Evolutionary conservation across 2,113 vertebrate genomes (phyloP), one percentile per base, ranked within the genome.

Genomic region (Zosterops japonicus): DNA sequence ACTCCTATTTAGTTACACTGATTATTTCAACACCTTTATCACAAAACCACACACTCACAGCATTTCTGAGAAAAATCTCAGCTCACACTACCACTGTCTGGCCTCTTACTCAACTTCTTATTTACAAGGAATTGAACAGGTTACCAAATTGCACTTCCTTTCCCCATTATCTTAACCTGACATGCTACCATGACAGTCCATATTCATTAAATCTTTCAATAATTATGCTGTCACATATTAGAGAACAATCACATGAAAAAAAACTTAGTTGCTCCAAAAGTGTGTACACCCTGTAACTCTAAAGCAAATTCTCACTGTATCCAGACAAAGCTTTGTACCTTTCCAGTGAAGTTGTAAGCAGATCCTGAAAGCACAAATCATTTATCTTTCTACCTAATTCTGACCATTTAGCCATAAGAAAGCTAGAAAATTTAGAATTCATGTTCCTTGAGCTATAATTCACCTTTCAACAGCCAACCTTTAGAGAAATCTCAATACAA

Each of bases 11-110:
- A 55, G 31, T 64, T 76, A 35, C 18, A 31, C 21, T 56, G 33
- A 68, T 81, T 83, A 74, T 92, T 96, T 93, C 89, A 93, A 57
- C 59, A 94, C 11, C 23, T 74, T 91, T 72, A 61, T 69, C 72
- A 74, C 50, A 69, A 6, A 64, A 61, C 44, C 59, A 88, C 63
- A 65, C 39, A 33, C 47, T 87, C 72, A 28, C 72, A 89, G 28
- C 0, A 1, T 46, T 81, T 93, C 3, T 80, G 39, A 64, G 46
- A 74, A 80, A 69, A 11, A 83, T 8, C 52, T 84, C 39, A 31
- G 87, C 36, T 89, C 56, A 70, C 18, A 42, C 25, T 69, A 60
- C 31, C 59, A 42, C 47, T 57, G 44, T 42, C 36, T 55, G n/a
- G 39, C 24, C 60, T 91, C 72, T 67, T 75, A 78, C 46, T 25